Conservation (phyloP, 2,113 vertebrate species). For the Sapayoa aenigma region DNA sequence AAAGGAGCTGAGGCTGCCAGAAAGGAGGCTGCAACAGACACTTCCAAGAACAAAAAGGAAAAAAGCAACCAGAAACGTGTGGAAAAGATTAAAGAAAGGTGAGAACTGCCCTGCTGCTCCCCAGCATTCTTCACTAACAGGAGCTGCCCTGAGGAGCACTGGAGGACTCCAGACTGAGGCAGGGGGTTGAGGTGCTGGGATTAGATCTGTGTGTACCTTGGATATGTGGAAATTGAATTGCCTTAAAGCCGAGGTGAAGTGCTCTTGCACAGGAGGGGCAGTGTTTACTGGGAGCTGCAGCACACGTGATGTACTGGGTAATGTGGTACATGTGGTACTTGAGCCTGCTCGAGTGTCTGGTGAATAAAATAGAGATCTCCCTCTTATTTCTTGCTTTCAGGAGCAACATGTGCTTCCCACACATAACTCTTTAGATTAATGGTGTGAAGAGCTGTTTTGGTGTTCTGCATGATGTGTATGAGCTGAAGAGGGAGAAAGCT, state of each 20-base stretch:
- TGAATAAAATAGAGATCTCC: background rate
- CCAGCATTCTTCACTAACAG: background rate
- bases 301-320: background rate
- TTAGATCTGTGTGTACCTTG: fast-evolving
- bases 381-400: background rate
- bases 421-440: background rate
- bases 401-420: background rate
- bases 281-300: background rate
- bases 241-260: background rate
- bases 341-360: background rate
- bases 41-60: background rate
- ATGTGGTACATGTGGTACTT: background rate
- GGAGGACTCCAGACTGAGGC: background rate
- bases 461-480: background rate
- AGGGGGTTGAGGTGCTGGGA: background rate
- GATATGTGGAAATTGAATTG: background rate
- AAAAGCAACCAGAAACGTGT: background rate
- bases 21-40: background rate
- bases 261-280: background rate
- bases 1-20: background rate
- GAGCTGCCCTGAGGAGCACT: background rate
- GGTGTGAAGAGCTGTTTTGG: background rate
- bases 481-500: background rate
- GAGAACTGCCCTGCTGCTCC: background rate
- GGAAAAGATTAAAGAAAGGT: background rate